These are phyloP conservation scores for Druon quercuslanigerum DNA, from an alignment of 1,140 invertebrate genomes.

Conservation along the genomic window DNA sequence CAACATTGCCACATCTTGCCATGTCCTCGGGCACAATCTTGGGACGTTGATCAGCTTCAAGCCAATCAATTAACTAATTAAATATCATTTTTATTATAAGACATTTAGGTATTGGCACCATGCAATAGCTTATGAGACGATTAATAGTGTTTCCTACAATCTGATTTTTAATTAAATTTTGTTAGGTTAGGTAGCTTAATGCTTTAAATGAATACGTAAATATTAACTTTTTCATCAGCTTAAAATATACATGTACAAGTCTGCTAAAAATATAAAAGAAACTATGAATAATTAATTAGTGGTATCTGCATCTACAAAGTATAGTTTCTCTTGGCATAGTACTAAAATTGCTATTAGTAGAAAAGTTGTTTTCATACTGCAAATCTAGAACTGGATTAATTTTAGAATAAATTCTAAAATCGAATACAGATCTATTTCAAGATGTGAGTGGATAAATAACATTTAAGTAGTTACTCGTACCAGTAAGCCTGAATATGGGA, in stretches of 20 bases:
- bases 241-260: not conserved
- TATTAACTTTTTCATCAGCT: too few species aligned
- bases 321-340: not conserved
- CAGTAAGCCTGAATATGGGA: slow-evolving; percentile 2
- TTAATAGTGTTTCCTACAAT: too few species aligned
- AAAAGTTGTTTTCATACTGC: not conserved
- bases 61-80: not conserved
- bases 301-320: not conserved
- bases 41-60: not conserved
- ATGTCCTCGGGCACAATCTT: slow-evolving; percentile 15
- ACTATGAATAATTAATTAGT: not conserved
- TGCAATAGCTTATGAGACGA: too few species aligned
- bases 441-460: not conserved
- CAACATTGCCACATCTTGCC: slow-evolving; percentile 56
- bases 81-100: too few species aligned
- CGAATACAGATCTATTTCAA: not conserved
- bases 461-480: not conserved
- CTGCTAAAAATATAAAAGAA: not conserved
- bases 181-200: too few species aligned
- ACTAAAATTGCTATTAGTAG: not conserved
- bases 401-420: slow-evolving; percentile 3
- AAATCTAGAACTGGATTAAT: slow-evolving; percentile 8
- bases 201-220: too few species aligned
- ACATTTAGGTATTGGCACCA: too few species aligned
- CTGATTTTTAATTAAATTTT: too few species aligned